Percentiles rank a stretch among this genome's conserved stretches.
Conservation (phyloP, 2,888 invertebrate genomes). For the Syrista parreyssii region DNA sequence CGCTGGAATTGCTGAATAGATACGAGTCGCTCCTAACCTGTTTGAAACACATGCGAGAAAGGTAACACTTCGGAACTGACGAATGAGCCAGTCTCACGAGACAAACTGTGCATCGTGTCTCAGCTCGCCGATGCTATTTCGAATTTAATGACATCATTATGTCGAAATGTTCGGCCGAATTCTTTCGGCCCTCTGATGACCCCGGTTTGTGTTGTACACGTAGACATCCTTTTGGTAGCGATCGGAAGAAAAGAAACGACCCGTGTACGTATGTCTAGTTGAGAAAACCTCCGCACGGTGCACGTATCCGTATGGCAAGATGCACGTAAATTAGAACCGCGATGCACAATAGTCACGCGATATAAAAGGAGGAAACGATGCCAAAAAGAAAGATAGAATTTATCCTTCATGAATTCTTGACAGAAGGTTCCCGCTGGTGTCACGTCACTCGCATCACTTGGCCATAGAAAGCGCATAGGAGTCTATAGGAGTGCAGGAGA, state of each 20-base stretch:
- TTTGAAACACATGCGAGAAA: neutral
- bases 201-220: neutral
- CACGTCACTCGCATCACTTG: neutral
- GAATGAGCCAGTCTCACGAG: neutral
- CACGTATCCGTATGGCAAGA: too few species aligned
- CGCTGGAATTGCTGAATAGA: neutral
- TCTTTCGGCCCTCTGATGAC: neutral
- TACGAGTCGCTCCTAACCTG: neutral
- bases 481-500: neutral
- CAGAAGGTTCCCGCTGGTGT: neutral
- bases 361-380: neutral
- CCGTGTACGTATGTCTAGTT: neutral
- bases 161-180: neutral
- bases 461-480: neutral
- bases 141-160: neutral
- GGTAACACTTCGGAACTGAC: neutral
- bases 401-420: neutral
- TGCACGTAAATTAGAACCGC: neutral
- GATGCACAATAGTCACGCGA: neutral
- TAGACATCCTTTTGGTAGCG: neutral
- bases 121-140: neutral
- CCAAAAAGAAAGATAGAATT: neutral
- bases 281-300: too few species aligned
- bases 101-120: neutral
- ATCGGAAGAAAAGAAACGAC: neutral